A percentile compares a stretch with the other conserved stretches of the same genome.
These are phyloP conservation scores for Aegithalos caudatus DNA, from an alignment of 2,113 vertebrate species.

Conservation along the genomic window DNA sequence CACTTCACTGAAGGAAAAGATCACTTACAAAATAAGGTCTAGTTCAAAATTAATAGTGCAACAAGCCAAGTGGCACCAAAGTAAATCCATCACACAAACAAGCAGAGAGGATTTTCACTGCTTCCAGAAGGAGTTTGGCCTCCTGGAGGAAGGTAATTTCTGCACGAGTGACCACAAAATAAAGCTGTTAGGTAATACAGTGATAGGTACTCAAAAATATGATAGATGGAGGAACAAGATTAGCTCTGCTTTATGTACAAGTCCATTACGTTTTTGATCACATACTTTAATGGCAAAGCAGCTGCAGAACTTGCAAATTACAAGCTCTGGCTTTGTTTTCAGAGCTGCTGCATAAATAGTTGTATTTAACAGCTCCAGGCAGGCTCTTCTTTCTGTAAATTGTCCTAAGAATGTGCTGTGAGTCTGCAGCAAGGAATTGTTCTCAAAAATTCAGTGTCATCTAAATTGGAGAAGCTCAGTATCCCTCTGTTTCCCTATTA, in stretches of 20 bases:
- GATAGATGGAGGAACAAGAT: neutral
- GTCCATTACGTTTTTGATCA: neutral
- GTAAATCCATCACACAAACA: constrained; percentile 17
- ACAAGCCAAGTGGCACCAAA: neutral
- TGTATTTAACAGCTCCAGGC: neutral
- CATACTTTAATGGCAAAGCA: neutral
- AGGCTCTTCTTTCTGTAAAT: neutral
- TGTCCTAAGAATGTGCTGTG: neutral
- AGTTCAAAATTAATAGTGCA: neutral
- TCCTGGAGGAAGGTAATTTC: neutral
- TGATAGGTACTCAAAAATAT: neutral
- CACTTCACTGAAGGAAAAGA: neutral
- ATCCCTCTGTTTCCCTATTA: neutral
- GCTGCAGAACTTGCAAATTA: constrained; percentile 1
- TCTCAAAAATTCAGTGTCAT: neutral
- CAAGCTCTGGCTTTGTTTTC: neutral
- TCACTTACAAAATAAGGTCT: neutral
- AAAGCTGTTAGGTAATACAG: neutral
- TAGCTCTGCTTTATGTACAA: neutral
- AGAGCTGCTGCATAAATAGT: neutral
- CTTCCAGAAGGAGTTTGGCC: neutral
- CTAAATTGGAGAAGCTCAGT: neutral
- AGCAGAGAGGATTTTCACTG: neutral
- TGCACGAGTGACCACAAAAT: neutral
- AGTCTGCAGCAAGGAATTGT: neutral